These are phyloP conservation scores for Mola mola DNA, from an alignment of 2,113 vertebrate genomes.

Conservation along the genomic window DNA sequence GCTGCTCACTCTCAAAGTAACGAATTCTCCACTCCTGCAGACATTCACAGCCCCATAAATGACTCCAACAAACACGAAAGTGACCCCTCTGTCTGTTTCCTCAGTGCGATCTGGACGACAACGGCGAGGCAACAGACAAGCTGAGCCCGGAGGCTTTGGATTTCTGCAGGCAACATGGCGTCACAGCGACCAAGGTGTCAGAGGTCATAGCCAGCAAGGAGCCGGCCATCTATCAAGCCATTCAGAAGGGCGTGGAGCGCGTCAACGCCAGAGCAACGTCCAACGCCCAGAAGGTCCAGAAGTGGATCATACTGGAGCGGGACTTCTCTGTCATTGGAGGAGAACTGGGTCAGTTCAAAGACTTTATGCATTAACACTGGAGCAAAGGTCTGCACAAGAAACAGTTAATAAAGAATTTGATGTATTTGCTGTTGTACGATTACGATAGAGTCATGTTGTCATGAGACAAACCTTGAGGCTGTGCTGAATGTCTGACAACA, in stretches of 20 bases:
- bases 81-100: background rate
- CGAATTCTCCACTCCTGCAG: background rate
- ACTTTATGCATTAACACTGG: background rate
- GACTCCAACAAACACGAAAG: background rate
- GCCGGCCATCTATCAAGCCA: conserved; percentile 75
- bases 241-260: conserved; percentile 75
- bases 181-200: conserved; percentile 66
- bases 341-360: conserved; percentile 79
- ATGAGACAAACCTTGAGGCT: background rate
- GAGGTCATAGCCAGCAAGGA: conserved; percentile 78
- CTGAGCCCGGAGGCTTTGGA: conserved; percentile 68
- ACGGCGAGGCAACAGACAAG: conserved; percentile 76
- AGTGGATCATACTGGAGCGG: conserved; percentile 74
- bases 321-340: conserved; percentile 81
- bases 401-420: too few relatives aligned
- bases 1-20: conserved; percentile 84
- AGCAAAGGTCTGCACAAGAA: background rate
- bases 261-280: conserved; percentile 75
- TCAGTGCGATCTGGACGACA: conserved; percentile 76
- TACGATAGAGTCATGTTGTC: too few relatives aligned
- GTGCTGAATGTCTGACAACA: background rate
- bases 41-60: background rate
- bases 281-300: conserved; percentile 81
- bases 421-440: too few relatives aligned
- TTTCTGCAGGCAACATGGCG: conserved; percentile 62